Evolutionary conservation across 2,888 invertebrate species (phyloP), one percentile per base, ranked within the genome.

Genomic region (Cantharis nigra): DNA sequence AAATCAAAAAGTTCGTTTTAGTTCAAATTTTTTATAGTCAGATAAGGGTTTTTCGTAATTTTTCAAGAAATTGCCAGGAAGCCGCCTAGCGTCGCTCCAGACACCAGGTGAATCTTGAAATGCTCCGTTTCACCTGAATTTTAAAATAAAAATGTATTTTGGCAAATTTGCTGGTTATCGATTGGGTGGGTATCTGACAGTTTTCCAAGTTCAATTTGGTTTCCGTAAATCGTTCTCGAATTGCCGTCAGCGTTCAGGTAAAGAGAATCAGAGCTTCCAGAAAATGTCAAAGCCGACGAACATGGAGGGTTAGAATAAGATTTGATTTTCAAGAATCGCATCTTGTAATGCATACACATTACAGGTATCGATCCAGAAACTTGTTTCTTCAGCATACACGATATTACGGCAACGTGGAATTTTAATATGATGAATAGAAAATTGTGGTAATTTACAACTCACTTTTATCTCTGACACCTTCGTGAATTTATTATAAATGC

Each of bases 401-500:
- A 33, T 33, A 33, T 33, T 33, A 33, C 13, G 5, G n/a, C 33
- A n/a, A 33, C 13, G 13, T 33, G 33, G 33, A 33, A 33, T 33
- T 33, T 33, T 33, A 33, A 33, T 33, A 71, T 71, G 75, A 72
- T 64, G 71, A 72, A 20, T 71, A 67, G 63, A 71, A 76, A 78
- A 78, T 78, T 76, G 72, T 73, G 26, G 78, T 76, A 78, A 78
- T 78, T 78, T 78, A 76, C 72, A 69, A 72, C 69, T 78, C 78
- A 75, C 72, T 70, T 62, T 72, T 78, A 77, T 78, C 75, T 75
- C 65, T 72, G 75, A 78, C 75, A 78, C 18, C 16, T 71, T 72
- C 69, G 67, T 74, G 64, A 70, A 78, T 63, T 70, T 72, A 64
- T 69, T 76, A 73, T 73, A 74, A 78, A 75, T 75, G 70, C 63